Percentiles rank a stretch among this genome's conserved stretches.
These are phyloP conservation scores for Campylorhamphus procurvoides DNA, from an alignment of 2,113 vertebrate species.

Conservation along the genomic window DNA sequence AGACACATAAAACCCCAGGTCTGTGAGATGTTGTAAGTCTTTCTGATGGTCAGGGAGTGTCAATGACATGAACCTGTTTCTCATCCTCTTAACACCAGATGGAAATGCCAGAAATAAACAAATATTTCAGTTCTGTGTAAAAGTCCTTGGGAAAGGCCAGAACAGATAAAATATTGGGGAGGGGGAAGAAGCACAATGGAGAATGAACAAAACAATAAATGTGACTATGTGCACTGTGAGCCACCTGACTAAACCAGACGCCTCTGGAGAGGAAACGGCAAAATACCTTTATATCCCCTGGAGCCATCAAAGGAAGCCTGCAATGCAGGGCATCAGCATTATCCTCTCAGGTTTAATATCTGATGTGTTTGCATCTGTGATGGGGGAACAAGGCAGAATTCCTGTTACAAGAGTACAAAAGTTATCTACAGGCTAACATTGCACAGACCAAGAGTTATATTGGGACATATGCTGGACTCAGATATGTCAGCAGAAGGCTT, in stretches of 20 bases:
- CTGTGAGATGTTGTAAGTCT: neutral
- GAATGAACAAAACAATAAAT: slow-evolving; percentile 48
- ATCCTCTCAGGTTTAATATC: slow-evolving; percentile 71
- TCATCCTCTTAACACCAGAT: slow-evolving; percentile 64
- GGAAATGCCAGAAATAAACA: slow-evolving; percentile 67
- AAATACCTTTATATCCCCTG: slow-evolving; percentile 73
- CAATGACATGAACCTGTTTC: slow-evolving; percentile 50
- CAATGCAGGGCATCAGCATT: slow-evolving; percentile 65
- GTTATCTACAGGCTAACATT: neutral
- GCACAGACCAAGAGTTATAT: neutral
- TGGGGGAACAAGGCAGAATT: slow-evolving; percentile 56
- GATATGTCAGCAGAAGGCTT: neutral
- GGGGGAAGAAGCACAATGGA: slow-evolving; percentile 27
- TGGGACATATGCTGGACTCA: neutral
- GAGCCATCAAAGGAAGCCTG: slow-evolving; percentile 76
- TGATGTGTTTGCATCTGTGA: slow-evolving; percentile 68
- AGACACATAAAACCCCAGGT: slow-evolving; percentile 8
- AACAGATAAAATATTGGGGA: slow-evolving; percentile 10
- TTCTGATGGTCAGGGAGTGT: neutral
- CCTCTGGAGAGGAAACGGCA: slow-evolving; percentile 67
- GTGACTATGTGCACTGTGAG: slow-evolving; percentile 54
- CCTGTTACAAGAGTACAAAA: slow-evolving; percentile 43
- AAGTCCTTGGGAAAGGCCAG: slow-evolving; percentile 56
- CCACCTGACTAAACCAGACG: slow-evolving; percentile 73
- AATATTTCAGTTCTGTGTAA: slow-evolving; percentile 51